Evolutionary conservation across 2,113 vertebrate genomes (phyloP), one percentile per base, ranked within the genome.

Genomic region (Cnemophilus loriae): DNA sequence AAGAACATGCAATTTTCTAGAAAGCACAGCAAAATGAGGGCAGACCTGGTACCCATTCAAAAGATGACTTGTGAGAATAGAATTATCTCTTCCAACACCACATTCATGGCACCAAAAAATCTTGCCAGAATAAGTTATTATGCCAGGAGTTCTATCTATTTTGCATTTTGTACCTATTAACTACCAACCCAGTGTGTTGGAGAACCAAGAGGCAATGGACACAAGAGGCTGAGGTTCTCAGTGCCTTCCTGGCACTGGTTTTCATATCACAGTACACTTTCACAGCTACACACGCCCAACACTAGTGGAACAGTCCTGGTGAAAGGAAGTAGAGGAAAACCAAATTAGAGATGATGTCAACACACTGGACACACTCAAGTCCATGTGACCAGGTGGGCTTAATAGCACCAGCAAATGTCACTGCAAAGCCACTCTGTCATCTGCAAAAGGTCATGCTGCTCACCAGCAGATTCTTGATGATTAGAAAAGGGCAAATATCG

Each of bases 191-290:
- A 68, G 10, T 11, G 13, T 15, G 10, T 1, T 61, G n/a, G 35
- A 71, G 30, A 89, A 47, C 6, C 16, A 86, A 80, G 39, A 9
- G 49, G 41, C 59, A 76, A 90, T 47, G 33, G 44, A 80, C 71
- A 86, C 9, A 47, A 46, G 35, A 39, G 6, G 14, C 6, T 82
- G 13, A 57, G 53, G 8, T 16, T 59, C 53, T 60, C 53, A 24
- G 1, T 18, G 33, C 12, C 16, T 20, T 44, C 47, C 23, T 23
- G 17, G 44, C 23, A 28, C 0, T 3, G 1, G 16, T 49, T 71
- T 90, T 68, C 71, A 50, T 21, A 63, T 16, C 42, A 63, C 7
- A 18, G 28, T 12, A 60, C 47, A 22, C n/a, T 39, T 3, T 0
- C 35, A 26, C 13, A 79, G 32, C 41, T 56, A 65, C 20, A 42